Evolutionary conservation across 2,113 vertebrate species (phyloP).

Genomic region (Dermatemys mawii): DNA sequence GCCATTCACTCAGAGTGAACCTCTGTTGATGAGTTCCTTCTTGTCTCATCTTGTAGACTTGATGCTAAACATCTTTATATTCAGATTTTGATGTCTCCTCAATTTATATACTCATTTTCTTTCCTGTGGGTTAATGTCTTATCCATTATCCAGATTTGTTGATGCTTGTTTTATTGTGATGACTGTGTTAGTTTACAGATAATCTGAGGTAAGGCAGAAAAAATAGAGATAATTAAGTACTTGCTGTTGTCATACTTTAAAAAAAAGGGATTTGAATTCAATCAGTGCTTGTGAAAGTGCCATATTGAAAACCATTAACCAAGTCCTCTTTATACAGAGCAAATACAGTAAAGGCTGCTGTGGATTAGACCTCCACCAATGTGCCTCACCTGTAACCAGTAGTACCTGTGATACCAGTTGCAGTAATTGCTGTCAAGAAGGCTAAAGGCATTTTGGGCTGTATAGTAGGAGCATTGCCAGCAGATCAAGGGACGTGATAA

Average conservation of each 20-base stretch:
- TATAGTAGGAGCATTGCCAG: too few relatives aligned
- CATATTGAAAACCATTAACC: background rate
- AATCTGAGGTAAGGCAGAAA: background rate
- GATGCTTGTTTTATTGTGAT: background rate
- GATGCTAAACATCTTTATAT: background rate
- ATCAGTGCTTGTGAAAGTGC: background rate
- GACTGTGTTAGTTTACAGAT: background rate
- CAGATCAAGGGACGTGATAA: too few relatives aligned
- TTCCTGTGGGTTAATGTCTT: slow-evolving; percentile 21
- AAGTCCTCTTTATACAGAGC: background rate
- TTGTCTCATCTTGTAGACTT: slow-evolving; percentile 50
- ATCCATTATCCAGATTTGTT: background rate
- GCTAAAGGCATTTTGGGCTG: too few relatives aligned
- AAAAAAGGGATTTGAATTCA: background rate
- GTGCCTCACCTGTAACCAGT: background rate
- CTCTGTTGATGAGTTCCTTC: slow-evolving; percentile 43
- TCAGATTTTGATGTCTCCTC: slow-evolving; percentile 28
- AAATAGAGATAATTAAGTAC: background rate
- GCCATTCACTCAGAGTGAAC: slow-evolving; percentile 49
- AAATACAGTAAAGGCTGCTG: background rate
- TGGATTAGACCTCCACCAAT: background rate
- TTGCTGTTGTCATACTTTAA: accelerated
- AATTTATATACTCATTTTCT: slow-evolving; percentile 51
- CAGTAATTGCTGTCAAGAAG: background rate
- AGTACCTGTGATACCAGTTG: background rate